These are phyloP conservation scores for Butorides virescens DNA, from an alignment of 2,113 vertebrate genomes.

Conservation along the genomic window DNA sequence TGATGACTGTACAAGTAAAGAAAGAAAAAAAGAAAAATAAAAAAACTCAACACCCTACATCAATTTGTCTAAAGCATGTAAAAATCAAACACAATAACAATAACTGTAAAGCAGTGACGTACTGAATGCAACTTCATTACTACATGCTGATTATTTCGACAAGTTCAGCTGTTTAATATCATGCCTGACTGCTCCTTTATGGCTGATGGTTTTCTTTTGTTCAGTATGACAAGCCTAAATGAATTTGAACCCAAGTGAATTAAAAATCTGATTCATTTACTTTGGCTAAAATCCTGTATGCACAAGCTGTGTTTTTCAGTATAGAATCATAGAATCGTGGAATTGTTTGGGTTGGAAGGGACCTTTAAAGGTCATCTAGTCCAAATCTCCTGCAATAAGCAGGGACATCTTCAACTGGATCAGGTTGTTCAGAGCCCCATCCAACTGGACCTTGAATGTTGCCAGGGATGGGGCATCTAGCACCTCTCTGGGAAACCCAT, in stretches of 20 bases:
- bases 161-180: conserved; percentile 76
- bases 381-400: too few species aligned
- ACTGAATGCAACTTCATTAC: conserved; percentile 27
- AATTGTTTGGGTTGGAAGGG: too few species aligned
- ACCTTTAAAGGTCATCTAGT: too few species aligned
- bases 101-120: not conserved
- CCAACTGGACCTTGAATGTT: too few species aligned
- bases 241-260: conserved; percentile 69
- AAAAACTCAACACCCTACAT: not conserved
- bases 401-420: too few species aligned
- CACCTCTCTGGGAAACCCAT: too few species aligned
- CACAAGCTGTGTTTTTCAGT: not conserved
- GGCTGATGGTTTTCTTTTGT: conserved; percentile 67
- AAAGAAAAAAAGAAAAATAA: not conserved
- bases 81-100: conserved; percentile 34
- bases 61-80: not conserved
- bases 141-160: conserved; percentile 69
- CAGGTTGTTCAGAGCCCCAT: too few species aligned
- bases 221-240: conserved; percentile 66
- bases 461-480: too few species aligned
- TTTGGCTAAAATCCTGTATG: conserved; percentile 40
- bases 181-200: conserved; percentile 71
- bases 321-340: too few species aligned
- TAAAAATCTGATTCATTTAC: conserved; percentile 65
- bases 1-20: not conserved